phyloP scores from a whole-genome alignment of 1,140 invertebrate species.

The Sycophila sp. region DNA sequence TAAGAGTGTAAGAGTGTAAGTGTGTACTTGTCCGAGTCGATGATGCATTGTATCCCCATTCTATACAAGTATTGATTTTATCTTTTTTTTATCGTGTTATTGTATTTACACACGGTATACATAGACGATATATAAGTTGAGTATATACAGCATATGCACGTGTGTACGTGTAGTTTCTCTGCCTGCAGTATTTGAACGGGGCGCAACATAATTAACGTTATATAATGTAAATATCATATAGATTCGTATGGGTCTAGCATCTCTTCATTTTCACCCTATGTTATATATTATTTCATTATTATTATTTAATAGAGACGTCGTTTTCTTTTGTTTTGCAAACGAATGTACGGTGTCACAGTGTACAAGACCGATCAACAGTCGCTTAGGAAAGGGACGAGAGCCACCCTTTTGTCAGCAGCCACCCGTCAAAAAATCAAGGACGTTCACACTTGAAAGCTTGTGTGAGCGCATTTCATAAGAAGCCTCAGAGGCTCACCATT shows the following conservation, averaged over 20 bases:
- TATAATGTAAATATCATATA: conserved; percentile 58
- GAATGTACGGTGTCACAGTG: conserved; percentile 37
- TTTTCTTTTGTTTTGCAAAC: conserved; percentile 38
- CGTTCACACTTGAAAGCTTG: conserved; percentile 7
- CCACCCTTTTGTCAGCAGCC: conserved; percentile 39
- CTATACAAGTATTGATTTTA: conserved; percentile 25
- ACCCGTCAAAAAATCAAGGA: conserved; percentile 33
- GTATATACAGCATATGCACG: conserved; percentile 26
- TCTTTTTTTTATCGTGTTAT: conserved; percentile 19
- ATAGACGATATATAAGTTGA: conserved; percentile 37
- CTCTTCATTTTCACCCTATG: conserved; percentile 44
- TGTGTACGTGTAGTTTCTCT: conserved; percentile 24
- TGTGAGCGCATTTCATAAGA: conserved; percentile 25
- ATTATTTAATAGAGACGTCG: conserved; percentile 53
- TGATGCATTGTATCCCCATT: conserved; percentile 1
- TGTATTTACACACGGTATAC: conserved; percentile 36
- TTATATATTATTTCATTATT: conserved; percentile 56
- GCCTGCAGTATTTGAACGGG: conserved; percentile 38
- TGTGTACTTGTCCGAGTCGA: not conserved
- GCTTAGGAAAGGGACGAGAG: conserved; percentile 42
- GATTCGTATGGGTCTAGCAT: conserved; percentile 53
- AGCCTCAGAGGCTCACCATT: conserved; percentile 29
- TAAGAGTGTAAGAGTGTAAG: not conserved
- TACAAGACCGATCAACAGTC: conserved; percentile 40
- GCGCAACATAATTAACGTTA: conserved; percentile 55